Base-by-base conservation (phyloP, 2,113 vertebrate species). In the Bubo scandiacus region DNA sequence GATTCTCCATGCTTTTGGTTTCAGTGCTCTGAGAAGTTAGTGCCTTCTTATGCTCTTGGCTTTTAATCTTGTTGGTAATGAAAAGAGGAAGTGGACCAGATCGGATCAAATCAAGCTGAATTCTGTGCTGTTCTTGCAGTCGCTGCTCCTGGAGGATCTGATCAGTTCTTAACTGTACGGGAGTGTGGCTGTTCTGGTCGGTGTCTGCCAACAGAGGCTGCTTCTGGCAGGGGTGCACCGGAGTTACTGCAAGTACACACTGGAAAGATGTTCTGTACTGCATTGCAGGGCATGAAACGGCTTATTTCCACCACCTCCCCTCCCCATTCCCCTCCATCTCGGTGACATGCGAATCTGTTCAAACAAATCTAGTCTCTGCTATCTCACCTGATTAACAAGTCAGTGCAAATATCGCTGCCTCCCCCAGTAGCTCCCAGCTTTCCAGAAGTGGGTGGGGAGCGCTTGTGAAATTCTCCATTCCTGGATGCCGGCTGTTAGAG, bases 281-380 rank as follows among this genome's bases (percentile, higher is more conserved):
- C 97, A 97, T 95, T 97, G 96, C 96, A 97, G 97, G 71, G 87
- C 92, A 86, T 75, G 86, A 68, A 92, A 75, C 63, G 59, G 74
- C 87, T 93, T 54, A 54, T 95, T 94, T 81, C 66, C 42, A 52
- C 74, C 32, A 2, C 68, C 73, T 14, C 62, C 80, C 42, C 30
- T 72, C 42, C 51, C 32, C 1, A 2, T 13, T 77, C 66, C 47
- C 2, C n/a, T 86, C 47, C 0, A 1, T 79, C 62, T 88, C 1
- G 0, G 47, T 84, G 86, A 52, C 67, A 59, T 2, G 3, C 34
- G 89, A 21, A 72, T 94, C 77, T 87, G 12, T 68, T 72, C 66
- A 66, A 82, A 73, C 62, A 86, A 75, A 89, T 81, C 71, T 12
- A 8, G 49, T 73, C 74, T 75, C 89, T 72, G 52, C 94, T 77